phyloP scores from a whole-genome alignment of 2,797 vertebrate species.

The Pangasius larnaudii region DNA sequence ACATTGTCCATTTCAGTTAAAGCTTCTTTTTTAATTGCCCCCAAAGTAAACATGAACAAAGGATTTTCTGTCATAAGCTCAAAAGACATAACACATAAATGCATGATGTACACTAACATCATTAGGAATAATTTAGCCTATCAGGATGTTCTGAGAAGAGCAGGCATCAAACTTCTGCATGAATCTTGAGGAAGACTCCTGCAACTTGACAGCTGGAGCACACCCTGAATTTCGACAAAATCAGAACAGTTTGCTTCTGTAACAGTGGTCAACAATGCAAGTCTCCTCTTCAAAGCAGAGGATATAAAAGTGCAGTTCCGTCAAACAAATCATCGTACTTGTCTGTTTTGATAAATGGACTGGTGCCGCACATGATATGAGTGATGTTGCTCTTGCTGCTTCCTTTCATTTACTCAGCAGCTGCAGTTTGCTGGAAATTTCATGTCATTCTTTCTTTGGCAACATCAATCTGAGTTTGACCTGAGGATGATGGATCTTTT shows the following conservation, averaged over 20 bases:
- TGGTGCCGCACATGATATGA: slow-evolving; percentile 45
- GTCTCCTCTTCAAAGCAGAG: slow-evolving; percentile 36
- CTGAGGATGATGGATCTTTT: slow-evolving; percentile 50
- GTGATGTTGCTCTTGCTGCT: slow-evolving; percentile 38
- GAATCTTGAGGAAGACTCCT: background rate
- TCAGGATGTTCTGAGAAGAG: background rate
- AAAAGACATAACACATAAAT: background rate
- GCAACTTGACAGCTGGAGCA: background rate
- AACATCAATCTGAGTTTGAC: slow-evolving; percentile 57
- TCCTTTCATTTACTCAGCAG: slow-evolving; percentile 50
- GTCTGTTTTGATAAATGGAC: slow-evolving; percentile 55
- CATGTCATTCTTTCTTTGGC: slow-evolving; percentile 43
- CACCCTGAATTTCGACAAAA: background rate
- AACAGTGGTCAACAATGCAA: slow-evolving; percentile 29
- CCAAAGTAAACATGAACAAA: background rate
- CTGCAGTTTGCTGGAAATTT: slow-evolving; percentile 47
- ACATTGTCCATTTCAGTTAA: background rate
- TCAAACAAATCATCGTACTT: slow-evolving; percentile 57
- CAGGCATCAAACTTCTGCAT: background rate
- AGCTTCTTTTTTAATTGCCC: background rate
- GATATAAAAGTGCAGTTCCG: slow-evolving; percentile 35
- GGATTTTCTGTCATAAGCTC: background rate
- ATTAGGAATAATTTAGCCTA: background rate
- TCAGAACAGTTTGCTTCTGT: slow-evolving; percentile 5
- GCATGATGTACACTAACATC: background rate